Base-by-base conservation (phyloP, 2,888 invertebrate genomes). In the Platycnemis pennipes region DNA sequence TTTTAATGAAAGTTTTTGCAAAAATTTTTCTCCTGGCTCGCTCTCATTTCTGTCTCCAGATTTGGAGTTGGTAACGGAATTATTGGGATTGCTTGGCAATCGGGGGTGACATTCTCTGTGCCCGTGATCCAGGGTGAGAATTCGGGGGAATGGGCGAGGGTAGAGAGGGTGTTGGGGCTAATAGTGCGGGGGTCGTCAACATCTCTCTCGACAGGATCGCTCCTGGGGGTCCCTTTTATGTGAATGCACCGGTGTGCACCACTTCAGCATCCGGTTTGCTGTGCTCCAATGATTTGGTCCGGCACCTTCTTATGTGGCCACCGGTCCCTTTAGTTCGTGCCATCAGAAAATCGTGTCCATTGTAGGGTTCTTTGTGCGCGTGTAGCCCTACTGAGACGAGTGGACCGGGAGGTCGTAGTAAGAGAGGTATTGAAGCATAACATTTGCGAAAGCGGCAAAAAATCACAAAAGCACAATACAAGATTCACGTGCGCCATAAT, bases 1-100 rank as follows among this genome's bases (percentile, higher is more conserved):
- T 77, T 77, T 77, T n/a, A n/a, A n/a, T n/a, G n/a, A n/a, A n/a
- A n/a, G 5, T 77, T 77, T 37, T 69, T 56, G 16, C 26, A 45
- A 44, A 31, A 63, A 56, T 22, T 88, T 77, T 77, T 91, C 26
- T 44, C 69, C 44, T 56, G 37, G 63, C 26, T n/a, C 91, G 44
- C 49, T 91, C 45, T 91, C 63, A 91, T 91, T n/a, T 91, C n/a
- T 44, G 42, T 69, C 56, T 31, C 44, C 8, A 91, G 37, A 91
- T 63, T 45, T 91, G 91, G 91, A 91, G 63, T 63, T 91, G 91
- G 91, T n/a, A 91, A 63, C 42, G 63, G 91, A 63, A 91, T 91
- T 69, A 91, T 91, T 91, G 91, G 63, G 91, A 42, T 44, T 91
- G 91, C 91, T 91, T n/a, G 42, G 37, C 42, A 89, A 89, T 89